Evolutionary conservation across 2,113 vertebrate genomes (phyloP).

Genomic region (Dendropsophus ebraccatus): DNA sequence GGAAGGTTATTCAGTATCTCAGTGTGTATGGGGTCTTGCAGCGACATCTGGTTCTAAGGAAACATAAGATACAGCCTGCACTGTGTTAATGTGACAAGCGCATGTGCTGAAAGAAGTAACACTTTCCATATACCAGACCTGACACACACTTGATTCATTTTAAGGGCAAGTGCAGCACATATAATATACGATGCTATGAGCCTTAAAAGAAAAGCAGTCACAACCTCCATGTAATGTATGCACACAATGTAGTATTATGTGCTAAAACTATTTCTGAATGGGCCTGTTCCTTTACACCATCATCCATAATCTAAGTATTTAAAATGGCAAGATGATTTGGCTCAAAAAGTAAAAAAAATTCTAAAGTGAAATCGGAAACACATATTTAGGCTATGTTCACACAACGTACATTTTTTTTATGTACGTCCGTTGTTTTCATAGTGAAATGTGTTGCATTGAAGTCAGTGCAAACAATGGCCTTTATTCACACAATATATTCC

Average conservation of each 20-base stretch:
- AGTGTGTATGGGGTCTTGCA: neutral
- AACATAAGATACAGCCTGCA: slow-evolving; percentile 17
- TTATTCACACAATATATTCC: too few species aligned
- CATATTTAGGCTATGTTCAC: too few species aligned
- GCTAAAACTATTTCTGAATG: neutral
- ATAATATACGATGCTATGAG: slow-evolving; percentile 21
- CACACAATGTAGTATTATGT: neutral
- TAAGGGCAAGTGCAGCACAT: slow-evolving; percentile 37
- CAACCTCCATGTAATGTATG: neutral
- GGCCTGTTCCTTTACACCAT: neutral
- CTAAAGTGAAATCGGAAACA: too few species aligned
- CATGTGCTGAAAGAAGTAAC: slow-evolving; percentile 50
- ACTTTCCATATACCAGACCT: slow-evolving; percentile 36
- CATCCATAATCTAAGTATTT: neutral
- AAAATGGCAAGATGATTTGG: too few species aligned
- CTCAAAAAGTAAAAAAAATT: too few species aligned
- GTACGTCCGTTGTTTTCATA: too few species aligned
- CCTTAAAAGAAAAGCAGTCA: neutral
- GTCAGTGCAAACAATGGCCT: too few species aligned
- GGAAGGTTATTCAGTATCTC: neutral
- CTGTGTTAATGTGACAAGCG: slow-evolving; percentile 54
- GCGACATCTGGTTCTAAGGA: slow-evolving; percentile 40
- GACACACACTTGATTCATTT: slow-evolving; percentile 42
- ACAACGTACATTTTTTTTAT: too few species aligned
- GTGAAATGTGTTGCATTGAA: too few species aligned